Evolutionary conservation across 2,113 vertebrate species (phyloP), one percentile per base, ranked within the genome.

Genomic region (Sorex araneus): DNA sequence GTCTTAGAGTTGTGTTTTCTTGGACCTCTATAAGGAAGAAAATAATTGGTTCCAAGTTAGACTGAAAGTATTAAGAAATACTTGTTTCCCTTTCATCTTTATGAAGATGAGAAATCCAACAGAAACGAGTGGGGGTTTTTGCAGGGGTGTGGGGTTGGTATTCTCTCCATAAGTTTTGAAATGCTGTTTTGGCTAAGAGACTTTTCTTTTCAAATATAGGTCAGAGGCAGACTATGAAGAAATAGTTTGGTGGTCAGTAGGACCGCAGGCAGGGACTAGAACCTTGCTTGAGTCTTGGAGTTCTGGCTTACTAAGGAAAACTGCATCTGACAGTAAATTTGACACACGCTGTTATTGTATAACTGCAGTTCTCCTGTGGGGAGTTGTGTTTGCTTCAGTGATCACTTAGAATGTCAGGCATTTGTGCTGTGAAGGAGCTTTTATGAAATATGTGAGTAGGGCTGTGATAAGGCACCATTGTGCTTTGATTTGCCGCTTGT

Each of bases 1-100:
- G 19, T 94, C 85, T 93, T 87, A 86, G 28, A 18, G 78, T 90
- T 87, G 60, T 70, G 34, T 6, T 79, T 81, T 76, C 79, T 81
- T 84, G 36, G 18, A 75, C 21, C 8, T 90, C 64, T 32, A n/a
- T 88, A 84, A 93, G 75, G 36, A 85, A 54, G 28, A 87, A 95
- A 83, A 74, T 82, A 77, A 78, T 78, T 64, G 23, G n/a, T 64
- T 94, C 21, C 21, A 93, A 90, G 60, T 84, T 71, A 78, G 73
- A 84, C 18, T 64, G 11, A 71, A 66, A 25, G 66, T 75, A 45
- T 43, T 50, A 82, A 74, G 94, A 90, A 87, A 64, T 70, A 28
- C 30, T 43, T 78, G 3, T 40, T 45, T 91, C 88, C 81, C 69
- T 57, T 92, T 84, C 83, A 60, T 25, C 21, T 81, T 83, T 92